Conservation (phyloP, 2,113 vertebrate genomes). For the Sitta europaea region DNA sequence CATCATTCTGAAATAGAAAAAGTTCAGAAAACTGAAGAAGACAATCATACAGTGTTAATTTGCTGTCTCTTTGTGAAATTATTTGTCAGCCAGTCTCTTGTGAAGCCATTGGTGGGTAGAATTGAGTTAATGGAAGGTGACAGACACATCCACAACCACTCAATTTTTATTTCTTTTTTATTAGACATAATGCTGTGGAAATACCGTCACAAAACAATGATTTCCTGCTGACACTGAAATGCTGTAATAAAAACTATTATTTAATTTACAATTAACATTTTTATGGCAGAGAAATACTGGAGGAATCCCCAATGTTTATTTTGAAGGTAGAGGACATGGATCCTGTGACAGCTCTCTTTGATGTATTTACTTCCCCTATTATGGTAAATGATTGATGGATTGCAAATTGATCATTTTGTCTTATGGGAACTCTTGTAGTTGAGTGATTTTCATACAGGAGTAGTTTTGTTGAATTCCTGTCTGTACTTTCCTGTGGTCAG, state of each 20-base stretch:
- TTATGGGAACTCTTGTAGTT: background rate
- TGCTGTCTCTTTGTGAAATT: background rate
- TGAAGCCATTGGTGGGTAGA: background rate
- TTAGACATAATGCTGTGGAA: background rate
- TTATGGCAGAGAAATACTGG: conserved; percentile 23
- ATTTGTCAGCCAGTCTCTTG: background rate
- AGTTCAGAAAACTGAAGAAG: background rate
- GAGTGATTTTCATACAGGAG: background rate
- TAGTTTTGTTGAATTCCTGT: background rate
- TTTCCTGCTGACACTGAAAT: conserved; percentile 7
- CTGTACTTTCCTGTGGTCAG: background rate
- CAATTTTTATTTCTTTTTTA: background rate
- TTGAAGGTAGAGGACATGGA: background rate
- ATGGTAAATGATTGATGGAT: background rate
- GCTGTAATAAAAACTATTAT: background rate
- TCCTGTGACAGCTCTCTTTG: background rate
- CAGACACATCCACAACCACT: background rate
- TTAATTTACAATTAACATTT: conserved; percentile 35
- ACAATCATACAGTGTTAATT: background rate
- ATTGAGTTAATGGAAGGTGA: background rate
- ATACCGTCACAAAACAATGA: conserved; percentile 6
- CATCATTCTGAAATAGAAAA: background rate
- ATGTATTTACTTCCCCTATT: background rate
- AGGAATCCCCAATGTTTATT: background rate
- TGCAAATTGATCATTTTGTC: conserved; percentile 13